phyloP scores from a whole-genome alignment of 1,140 invertebrate genomes.

The Drosophila sp. region DNA sequence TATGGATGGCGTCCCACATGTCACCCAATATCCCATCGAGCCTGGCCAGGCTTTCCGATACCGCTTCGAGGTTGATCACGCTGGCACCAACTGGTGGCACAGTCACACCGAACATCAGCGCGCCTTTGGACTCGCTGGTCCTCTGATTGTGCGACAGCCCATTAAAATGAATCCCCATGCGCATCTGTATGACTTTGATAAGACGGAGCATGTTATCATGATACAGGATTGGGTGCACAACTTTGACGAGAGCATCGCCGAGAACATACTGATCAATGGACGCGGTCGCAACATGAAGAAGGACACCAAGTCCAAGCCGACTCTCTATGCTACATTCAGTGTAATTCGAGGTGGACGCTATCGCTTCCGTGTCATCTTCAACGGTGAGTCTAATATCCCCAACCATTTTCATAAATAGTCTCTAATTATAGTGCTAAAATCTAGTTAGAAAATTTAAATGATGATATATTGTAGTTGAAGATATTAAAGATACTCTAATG shows the following conservation, averaged over 20 bases:
- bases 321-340: conserved; percentile 64
- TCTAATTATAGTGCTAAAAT: too few species aligned
- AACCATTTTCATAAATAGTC: background rate
- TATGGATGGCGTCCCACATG: conserved; percentile 89
- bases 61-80: conserved; percentile 85
- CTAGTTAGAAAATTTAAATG: too few species aligned
- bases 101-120: conserved; percentile 85
- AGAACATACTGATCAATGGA: conserved; percentile 86
- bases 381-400: conserved; percentile 68
- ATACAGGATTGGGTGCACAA: conserved; percentile 83
- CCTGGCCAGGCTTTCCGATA: conserved; percentile 87
- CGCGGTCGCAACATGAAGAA: conserved; percentile 82
- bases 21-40: conserved; percentile 89
- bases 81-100: conserved; percentile 84
- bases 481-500: too few species aligned
- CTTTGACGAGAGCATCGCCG: conserved; percentile 81
- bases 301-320: conserved; percentile 54
- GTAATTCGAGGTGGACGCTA: conserved; percentile 85
- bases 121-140: conserved; percentile 85
- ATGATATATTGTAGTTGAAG: too few species aligned
- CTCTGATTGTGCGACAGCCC: conserved; percentile 84
- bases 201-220: conserved; percentile 80
- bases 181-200: conserved; percentile 82
- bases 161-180: conserved; percentile 65
- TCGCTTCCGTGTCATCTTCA: conserved; percentile 87